phyloP scores from a whole-genome alignment of 2,797 vertebrate species.

The Borostomias antarcticus region DNA sequence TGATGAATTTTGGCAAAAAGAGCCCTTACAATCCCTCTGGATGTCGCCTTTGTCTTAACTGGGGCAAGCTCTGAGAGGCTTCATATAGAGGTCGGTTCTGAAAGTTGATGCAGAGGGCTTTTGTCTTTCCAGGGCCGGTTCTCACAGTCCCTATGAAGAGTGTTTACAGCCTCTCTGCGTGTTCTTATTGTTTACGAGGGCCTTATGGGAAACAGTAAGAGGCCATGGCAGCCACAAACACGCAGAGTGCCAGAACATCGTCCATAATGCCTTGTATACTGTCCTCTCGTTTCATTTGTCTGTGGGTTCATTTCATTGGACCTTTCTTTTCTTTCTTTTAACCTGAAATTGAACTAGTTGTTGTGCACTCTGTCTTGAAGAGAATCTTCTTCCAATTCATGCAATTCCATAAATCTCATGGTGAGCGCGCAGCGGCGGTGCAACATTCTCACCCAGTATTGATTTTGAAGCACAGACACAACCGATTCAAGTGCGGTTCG shows the following conservation, averaged over 20 bases:
- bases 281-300: not conserved
- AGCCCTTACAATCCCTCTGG: not conserved
- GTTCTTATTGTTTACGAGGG: conserved; percentile 45
- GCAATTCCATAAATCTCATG: conserved; percentile 2
- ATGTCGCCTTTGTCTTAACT: conserved; percentile 9
- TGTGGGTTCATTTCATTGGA: not conserved
- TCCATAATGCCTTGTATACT: not conserved
- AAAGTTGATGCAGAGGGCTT: conserved; percentile 10
- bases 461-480: conserved; percentile 16
- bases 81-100: not conserved
- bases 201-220: conserved; percentile 1
- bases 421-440: conserved; percentile 2
- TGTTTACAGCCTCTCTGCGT: conserved; percentile 47
- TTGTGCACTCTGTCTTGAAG: not conserved
- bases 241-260: not conserved
- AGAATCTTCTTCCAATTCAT: conserved; percentile 8
- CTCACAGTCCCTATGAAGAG: conserved; percentile 31
- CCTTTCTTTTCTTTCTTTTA: not conserved
- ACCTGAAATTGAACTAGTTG: not conserved
- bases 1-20: not conserved
- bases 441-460: conserved; percentile 5
- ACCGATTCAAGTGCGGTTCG: conserved; percentile 8
- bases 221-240: conserved; percentile 1
- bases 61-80: conserved; percentile 1
- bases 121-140: conserved; percentile 17